Base-by-base conservation (phyloP, 2,888 invertebrate genomes). In the Chaetogeoica ovagalla region DNA sequence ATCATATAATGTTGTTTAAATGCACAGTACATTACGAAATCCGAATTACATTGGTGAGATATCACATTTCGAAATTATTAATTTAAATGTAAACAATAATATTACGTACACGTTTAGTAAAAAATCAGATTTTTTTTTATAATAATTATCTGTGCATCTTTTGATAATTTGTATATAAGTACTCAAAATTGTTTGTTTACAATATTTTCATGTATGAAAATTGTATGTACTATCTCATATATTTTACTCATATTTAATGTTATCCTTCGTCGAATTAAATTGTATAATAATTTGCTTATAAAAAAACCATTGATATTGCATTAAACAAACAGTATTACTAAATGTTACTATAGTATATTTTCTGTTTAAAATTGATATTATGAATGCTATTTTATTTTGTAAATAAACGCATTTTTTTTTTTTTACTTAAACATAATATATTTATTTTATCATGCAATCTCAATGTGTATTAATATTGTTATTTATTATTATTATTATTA, bases 401-500 rank as follows among this genome's bases (percentile, higher is more conserved):
- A 77, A 77, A 70, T 70, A 62, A 70, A 62, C 0, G 39, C 69
- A 23, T 76, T 68, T 76, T 75, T 77, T 39, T 76, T 59, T 76
- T 75, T 77, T 39, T 60, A 48, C 15, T 23, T 48, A 48, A 43
- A 37, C 19, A 69, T 39, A 62, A 69, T 77, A 62, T 2, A 37
- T 59, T 71, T 57, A 23, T 74, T 65, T 85, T 66, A 2, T 66
- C 11, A 66, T 39, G 7, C 17, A 65, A 66, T 57, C 6, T 43
- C 37, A 37, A 19, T 17, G 17, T 74, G 39, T 30, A 30, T 30
- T 30, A 30, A 30, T 65, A 17, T 60, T 4, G 11, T 48, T 73
- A 52, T 52, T 68, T 55, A 9, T 52, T 55, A 11, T 52, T 62
- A 23, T 5, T 23, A 43, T 43, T 43, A 43, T 43, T 43, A 43